These are phyloP conservation scores for Metalampra italica DNA, from an alignment of 2,888 invertebrate genomes.

Conservation along the genomic window DNA sequence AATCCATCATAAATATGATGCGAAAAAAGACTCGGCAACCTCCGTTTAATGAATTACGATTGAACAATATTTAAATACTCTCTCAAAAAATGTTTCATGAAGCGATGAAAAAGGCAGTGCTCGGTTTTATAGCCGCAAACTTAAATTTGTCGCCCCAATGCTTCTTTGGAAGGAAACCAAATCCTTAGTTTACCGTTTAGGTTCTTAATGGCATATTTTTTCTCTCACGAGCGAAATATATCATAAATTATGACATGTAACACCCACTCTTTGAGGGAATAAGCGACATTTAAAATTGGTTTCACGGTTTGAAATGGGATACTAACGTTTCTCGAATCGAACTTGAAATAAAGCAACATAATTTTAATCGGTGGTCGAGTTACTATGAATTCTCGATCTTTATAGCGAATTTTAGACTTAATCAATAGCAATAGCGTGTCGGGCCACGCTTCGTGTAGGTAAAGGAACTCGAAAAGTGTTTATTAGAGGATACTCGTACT, in stretches of 20 bases:
- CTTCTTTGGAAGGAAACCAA: constrained; percentile 54
- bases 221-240: constrained; percentile 46
- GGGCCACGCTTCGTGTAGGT: too few relatives aligned
- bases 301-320: constrained; percentile 20
- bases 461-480: too few relatives aligned
- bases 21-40: constrained; percentile 34
- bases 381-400: neutral
- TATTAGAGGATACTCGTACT: too few relatives aligned
- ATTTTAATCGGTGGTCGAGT: constrained; percentile 15
- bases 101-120: neutral
- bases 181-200: constrained; percentile 68
- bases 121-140: constrained; percentile 1
- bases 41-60: constrained; percentile 33
- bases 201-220: constrained; percentile 60
- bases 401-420: neutral
- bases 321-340: constrained; percentile 10
- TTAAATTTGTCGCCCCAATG: constrained; percentile 17
- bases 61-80: constrained; percentile 7
- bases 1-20: constrained; percentile 44
- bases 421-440: too few relatives aligned
- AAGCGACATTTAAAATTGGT: constrained; percentile 28
- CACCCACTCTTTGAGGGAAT: constrained; percentile 45
- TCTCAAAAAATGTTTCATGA: neutral
- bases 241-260: constrained; percentile 68
- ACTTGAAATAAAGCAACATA: constrained; percentile 7